Conservation (phyloP, 2,113 vertebrate genomes). For the Hemiprocne comata region DNA sequence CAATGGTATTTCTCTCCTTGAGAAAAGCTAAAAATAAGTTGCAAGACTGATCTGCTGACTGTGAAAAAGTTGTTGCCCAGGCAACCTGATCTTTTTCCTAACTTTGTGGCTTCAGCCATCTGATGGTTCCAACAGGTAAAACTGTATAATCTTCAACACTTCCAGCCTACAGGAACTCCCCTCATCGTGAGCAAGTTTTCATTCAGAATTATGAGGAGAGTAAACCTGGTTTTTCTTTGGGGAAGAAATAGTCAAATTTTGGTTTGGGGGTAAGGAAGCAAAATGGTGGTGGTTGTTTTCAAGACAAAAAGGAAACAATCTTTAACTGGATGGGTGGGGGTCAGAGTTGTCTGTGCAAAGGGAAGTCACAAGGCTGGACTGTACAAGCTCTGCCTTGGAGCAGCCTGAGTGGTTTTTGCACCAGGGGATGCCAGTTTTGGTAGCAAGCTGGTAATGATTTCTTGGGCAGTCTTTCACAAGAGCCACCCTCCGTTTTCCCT, state of each 20-base stretch:
- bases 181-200: background rate
- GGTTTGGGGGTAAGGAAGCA: background rate
- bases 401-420: background rate
- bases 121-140: background rate
- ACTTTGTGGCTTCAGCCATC: background rate
- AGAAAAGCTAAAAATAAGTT: slow-evolving; percentile 50
- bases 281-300: background rate
- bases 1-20: background rate
- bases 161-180: background rate
- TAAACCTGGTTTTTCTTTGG: background rate
- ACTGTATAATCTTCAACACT: background rate
- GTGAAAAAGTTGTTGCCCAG: slow-evolving; percentile 45
- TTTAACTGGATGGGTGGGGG: fast-evolving
- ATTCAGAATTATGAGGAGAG: background rate
- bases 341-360: background rate
- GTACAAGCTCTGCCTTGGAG: background rate
- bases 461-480: fast-evolving
- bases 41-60: slow-evolving; percentile 52
- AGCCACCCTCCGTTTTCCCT: background rate
- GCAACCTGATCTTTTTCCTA: slow-evolving; percentile 37
- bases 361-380: fast-evolving
- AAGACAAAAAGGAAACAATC: background rate
- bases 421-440: background rate
- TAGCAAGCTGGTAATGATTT: background rate
- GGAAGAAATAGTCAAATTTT: background rate